Base-by-base conservation (phyloP, 2,888 invertebrate genomes). In the Papilio protenor region DNA sequence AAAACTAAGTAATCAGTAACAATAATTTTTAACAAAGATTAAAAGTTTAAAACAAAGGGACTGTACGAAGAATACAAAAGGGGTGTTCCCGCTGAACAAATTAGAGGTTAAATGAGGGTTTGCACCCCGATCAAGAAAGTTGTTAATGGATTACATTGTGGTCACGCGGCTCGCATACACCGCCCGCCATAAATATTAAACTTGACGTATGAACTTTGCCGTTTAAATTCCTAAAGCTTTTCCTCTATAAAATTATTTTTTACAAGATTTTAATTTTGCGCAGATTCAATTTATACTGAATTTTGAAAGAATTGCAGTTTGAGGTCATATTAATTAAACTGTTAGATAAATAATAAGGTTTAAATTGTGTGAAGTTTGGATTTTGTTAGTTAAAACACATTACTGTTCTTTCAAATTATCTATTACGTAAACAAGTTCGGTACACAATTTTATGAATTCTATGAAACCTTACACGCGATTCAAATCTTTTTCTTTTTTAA, bases 91-190 rank as follows among this genome's bases (percentile, higher is more conserved):
- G 49, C 49, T 23, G 72, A 72, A 78, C 78, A 78, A 78, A 78
- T 78, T 78, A 75, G 73, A 73, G 81, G 79, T 81, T 81, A 81
- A 83, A 82, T 83, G 82, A 81, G 84, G 84, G 83, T 83, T 79
- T 81, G 77, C 80, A 79, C 78, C 79, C 78, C 77, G 82, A 82
- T 83, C 83, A 85, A 85, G 85, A 85, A 87, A 87, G 84, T 88
- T 87, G 84, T 84, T 87, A 89, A 88, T 88, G 87, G 84, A 86
- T 88, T 87, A 87, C 83, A 83, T 80, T 84, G 85, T 83, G 87
- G 87, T 87, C 84, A 81, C 83, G 83, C 85, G 83, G 83, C 83
- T 23, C 70, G 70, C 75, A 52, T 73, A 77, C 78, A 77, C 73
- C 77, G 79, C 66, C 79, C 78, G 81, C 80, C 79, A 81, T 81